Evolutionary conservation across 2,888 invertebrate genomes (phyloP).

Genomic region (Amaurobius ferox): DNA sequence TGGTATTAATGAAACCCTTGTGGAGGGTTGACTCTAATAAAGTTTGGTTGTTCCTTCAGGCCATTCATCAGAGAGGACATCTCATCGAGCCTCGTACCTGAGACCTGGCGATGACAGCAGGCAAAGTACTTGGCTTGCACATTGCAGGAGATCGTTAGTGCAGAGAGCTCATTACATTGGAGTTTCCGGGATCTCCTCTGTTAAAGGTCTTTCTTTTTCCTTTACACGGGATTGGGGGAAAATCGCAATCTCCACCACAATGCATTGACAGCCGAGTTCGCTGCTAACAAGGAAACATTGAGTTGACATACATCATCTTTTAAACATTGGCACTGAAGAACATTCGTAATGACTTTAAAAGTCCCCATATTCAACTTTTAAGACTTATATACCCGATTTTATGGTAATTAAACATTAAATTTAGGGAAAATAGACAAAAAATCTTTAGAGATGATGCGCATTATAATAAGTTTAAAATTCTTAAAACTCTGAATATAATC

Average conservation of each 20-base stretch:
- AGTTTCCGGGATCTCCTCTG: not conserved
- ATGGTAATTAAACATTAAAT: too few relatives aligned
- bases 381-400: too few relatives aligned
- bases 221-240: not conserved
- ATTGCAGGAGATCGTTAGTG: constrained; percentile 21
- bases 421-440: too few relatives aligned
- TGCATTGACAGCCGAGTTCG: not conserved
- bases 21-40: constrained; percentile 41
- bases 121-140: constrained; percentile 52
- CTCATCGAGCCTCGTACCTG: constrained; percentile 66
- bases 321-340: too few relatives aligned
- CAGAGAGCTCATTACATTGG: not conserved
- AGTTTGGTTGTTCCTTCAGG: constrained; percentile 34
- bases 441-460: too few relatives aligned
- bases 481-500: too few relatives aligned
- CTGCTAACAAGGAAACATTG: not conserved
- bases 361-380: too few relatives aligned
- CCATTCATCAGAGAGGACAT: constrained; percentile 65
- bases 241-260: constrained; percentile 3
- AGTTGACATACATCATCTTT: too few relatives aligned
- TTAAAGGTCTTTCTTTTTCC: not conserved
- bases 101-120: constrained; percentile 45
- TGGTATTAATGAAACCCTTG: constrained; percentile 50
- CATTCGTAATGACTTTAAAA: too few relatives aligned
- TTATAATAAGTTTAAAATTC: too few relatives aligned